Evolutionary conservation across 2,113 vertebrate species (phyloP).

Genomic region (Tautogolabrus adspersus): DNA sequence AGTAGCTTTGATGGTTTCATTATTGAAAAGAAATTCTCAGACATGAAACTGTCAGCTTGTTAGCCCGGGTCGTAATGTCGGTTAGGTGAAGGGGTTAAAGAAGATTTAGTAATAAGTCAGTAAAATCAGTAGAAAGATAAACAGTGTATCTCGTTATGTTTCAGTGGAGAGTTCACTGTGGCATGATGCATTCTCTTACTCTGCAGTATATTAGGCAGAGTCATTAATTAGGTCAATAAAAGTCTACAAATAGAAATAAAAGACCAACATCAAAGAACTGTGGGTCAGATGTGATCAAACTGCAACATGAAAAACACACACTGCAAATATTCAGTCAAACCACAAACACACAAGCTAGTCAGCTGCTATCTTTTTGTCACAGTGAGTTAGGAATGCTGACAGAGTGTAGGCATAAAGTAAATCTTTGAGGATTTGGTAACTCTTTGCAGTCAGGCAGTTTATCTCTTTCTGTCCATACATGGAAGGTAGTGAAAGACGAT

Average conservation of each 20-base stretch:
- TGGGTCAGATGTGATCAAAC: constrained; percentile 30
- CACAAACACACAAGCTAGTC: constrained; percentile 17
- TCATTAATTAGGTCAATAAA: constrained; percentile 19
- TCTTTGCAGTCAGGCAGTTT: constrained; percentile 34
- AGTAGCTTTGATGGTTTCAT: too few species aligned
- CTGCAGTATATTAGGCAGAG: constrained; percentile 4
- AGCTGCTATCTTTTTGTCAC: constrained; percentile 8
- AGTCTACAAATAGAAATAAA: neutral
- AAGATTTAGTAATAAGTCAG: too few species aligned
- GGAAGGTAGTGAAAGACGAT: constrained; percentile 34
- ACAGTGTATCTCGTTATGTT: neutral
- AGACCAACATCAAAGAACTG: constrained; percentile 11
- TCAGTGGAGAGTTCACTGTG: neutral
- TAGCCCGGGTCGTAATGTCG: too few species aligned
- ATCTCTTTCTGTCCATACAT: constrained; percentile 57
- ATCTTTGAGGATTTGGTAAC: constrained; percentile 42
- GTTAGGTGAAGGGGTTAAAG: too few species aligned
- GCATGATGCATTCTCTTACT: neutral
- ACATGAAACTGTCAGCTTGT: too few species aligned
- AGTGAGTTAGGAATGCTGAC: neutral
- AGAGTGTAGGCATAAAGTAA: constrained; percentile 33
- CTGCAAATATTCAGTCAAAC: neutral
- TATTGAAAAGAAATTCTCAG: too few species aligned
- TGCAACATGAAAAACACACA: neutral
- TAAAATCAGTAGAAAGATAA: neutral